Evolutionary conservation across 2,797 vertebrate species (phyloP), one percentile per base, ranked within the genome.

Genomic region (Diglossa cyanea): DNA sequence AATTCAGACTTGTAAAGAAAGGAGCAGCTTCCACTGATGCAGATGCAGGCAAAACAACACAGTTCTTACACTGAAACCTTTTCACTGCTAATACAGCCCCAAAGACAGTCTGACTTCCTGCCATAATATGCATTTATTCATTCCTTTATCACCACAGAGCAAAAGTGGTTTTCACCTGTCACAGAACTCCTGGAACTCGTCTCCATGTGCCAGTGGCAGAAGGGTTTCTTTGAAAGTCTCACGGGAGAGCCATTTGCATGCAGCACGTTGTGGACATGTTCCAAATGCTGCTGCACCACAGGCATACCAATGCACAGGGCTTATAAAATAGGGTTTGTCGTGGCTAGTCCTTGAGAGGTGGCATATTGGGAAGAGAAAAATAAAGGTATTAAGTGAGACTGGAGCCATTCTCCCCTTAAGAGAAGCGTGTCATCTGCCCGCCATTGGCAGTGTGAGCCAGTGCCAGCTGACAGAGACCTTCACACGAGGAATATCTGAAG

Each of bases 1-100:
- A 93, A 95, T 93, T 96, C 81, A 93, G 91, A 53, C 92, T 76
- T 54, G 86, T 23, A 45, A 58, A 96, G 80, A 93, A 96, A 93
- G 75, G 57, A 94, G 42, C 91, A 81, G 72, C 92, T 95, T 96
- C 78, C 65, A 6, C 61, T 89, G 84, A 13, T 88, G 67, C 90
- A 95, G 90, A 96, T 94, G 91, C 54, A 72, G 67, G 72, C 75
- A 90, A 84, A 95, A 77, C 88, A 90, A 40, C 62, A 17, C 84
- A 92, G 66, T 73, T 94, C 67, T 91, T 81, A 87, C 71, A 91
- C 68, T 83, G 88, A 86, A 95, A 95, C 72, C 78, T 96, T 94
- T 94, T 96, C 91, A 88, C 72, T 93, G 67, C 84, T 88, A 24
- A 74, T 42, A 33, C 35, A 92, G 80, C 35, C 55, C 68, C 45